Percentiles rank a stretch among this genome's conserved stretches.
phyloP scores from a whole-genome alignment of 2,797 vertebrate species.

The Odontamblyopus rebecca region DNA sequence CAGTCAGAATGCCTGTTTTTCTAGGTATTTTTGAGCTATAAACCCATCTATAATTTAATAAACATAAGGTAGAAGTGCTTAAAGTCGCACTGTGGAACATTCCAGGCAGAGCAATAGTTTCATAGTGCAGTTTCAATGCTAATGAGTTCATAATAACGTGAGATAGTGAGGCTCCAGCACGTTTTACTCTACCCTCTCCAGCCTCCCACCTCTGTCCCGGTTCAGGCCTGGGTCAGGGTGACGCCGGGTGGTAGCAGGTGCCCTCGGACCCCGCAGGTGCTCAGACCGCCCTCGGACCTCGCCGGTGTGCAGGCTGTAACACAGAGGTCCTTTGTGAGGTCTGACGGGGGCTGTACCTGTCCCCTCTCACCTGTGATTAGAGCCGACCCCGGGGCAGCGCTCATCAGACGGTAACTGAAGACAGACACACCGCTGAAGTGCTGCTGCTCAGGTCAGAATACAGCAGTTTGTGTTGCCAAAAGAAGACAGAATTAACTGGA shows the following conservation, averaged over 20 bases:
- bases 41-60: no score
- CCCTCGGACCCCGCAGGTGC: constrained; percentile 23
- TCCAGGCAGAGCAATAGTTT: no score
- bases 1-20: no score
- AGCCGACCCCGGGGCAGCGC: constrained; percentile 46
- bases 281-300: constrained; percentile 24
- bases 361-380: constrained; percentile 66
- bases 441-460: not conserved
- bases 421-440: constrained; percentile 31
- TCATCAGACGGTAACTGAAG: constrained; percentile 51
- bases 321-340: constrained; percentile 58
- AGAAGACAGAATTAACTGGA: not conserved
- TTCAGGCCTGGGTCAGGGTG: constrained; percentile 18
- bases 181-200: not conserved
- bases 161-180: no score
- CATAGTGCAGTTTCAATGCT: no score
- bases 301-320: constrained; percentile 4
- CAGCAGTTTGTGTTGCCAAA: not conserved
- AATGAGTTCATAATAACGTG: no score
- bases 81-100: no score
- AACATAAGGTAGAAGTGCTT: no score
- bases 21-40: no score
- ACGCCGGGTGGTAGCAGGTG: constrained; percentile 38
- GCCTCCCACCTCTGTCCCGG: not conserved
- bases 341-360: constrained; percentile 43